Evolutionary conservation across 2,797 vertebrate species (phyloP).

Genomic region (Benthosema pterotum): DNA sequence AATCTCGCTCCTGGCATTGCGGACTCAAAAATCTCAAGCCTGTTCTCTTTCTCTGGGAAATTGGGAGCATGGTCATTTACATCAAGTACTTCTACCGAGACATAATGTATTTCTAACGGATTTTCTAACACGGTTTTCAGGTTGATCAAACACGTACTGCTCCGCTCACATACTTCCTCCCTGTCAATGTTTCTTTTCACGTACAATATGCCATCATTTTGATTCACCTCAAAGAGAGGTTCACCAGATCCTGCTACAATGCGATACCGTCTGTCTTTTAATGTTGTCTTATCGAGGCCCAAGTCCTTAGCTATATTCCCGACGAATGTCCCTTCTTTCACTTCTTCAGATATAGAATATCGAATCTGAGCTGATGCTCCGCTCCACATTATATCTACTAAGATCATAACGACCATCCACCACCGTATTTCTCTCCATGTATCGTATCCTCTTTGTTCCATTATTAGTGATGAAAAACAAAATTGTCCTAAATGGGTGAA

Average conservation of each 20-base stretch:
- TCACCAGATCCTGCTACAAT: too few relatives aligned
- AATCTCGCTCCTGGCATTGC: conserved; percentile 38
- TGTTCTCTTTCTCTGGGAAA: conserved; percentile 52
- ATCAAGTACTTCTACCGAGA: conserved; percentile 31
- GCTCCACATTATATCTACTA: too few relatives aligned
- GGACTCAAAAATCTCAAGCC: conserved; percentile 46
- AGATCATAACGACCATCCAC: too few relatives aligned
- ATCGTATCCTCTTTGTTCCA: conserved; percentile 29
- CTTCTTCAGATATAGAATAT: too few relatives aligned
- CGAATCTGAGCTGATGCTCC: too few relatives aligned
- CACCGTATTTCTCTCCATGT: conserved; percentile 1
- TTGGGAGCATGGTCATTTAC: conserved; percentile 37
- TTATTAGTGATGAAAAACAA: not conserved
- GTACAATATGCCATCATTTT: conserved; percentile 72
- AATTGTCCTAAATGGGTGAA: too few relatives aligned
- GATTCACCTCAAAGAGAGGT: conserved; percentile 65
- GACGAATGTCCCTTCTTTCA: too few relatives aligned
- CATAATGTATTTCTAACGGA: conserved; percentile 62
- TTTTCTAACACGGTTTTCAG: conserved; percentile 67
- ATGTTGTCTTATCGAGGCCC: too few relatives aligned
- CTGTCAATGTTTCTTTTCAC: conserved; percentile 66
- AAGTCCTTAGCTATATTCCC: too few relatives aligned
- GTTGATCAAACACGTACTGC: conserved; percentile 56
- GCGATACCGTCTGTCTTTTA: too few relatives aligned
- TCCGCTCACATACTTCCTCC: conserved; percentile 66